Evolutionary conservation across 2,797 vertebrate species (phyloP), one percentile per base, ranked within the genome.

Genomic region (Sebastes kiyomatsui): DNA sequence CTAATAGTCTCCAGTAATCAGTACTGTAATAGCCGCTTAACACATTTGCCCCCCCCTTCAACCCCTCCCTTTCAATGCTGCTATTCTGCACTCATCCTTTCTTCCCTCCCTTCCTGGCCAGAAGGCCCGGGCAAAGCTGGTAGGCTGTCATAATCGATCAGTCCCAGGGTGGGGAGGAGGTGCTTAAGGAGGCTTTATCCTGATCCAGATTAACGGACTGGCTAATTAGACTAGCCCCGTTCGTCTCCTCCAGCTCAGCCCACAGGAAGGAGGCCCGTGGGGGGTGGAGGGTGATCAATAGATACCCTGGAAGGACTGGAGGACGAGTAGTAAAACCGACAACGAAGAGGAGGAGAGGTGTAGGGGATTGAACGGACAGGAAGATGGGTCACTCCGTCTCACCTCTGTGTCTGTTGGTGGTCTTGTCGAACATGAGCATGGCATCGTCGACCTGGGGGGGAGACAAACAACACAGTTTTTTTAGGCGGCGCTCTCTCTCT

Each of bases 381-480:
- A 58, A 72, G 75, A 56, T 22, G 83, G 81, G 66, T 85, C 65
- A n/a, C 72, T 67, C 52, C 2, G 58, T 25, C 96, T 98, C 95
- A 99, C 98, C 98, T 98, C 98, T 93, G 96, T 99, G 98, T 90
- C 98, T 96, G 96, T 99, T 99, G 94, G 98, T 99, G 79, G 98
- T 99, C 96, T 99, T 99, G 96, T 99, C 98, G 5, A 99, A 99
- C 98, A 99, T 99, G 91, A 99, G 96, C 98, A 99, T 99, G 79
- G 98, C 98, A 30, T 99, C 98, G 1, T 99, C 98, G 86, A 99
- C 98, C 98, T 99, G 95, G 87, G 93, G 92, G 92, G 94, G 90
- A 84, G 76, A 94, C 84, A 95, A 90, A 93, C 83, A 88, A 87
- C 75, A 90, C 66, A 32, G 62, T 68, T 86, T 90, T 85, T 84